Conservation (phyloP, 2,113 vertebrate genomes). For the Ranitomeya variabilis region DNA sequence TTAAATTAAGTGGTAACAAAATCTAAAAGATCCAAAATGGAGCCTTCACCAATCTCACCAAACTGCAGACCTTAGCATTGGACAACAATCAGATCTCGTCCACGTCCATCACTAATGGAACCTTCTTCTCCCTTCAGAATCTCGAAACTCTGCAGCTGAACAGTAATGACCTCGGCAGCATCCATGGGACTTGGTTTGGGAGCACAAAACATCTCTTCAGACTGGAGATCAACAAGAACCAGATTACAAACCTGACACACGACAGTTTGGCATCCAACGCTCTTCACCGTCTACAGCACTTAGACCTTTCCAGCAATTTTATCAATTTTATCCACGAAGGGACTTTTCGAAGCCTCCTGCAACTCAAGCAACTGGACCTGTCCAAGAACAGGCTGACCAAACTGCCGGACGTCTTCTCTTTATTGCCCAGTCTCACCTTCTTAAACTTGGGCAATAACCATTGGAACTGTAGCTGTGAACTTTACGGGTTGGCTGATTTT, state of each 20-base stretch:
- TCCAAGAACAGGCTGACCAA: conserved; percentile 75
- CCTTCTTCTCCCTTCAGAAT: conserved; percentile 70
- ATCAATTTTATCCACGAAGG: conserved; percentile 70
- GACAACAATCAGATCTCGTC: conserved; percentile 76
- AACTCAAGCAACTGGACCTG: conserved; percentile 73
- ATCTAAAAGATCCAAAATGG: conserved; percentile 68
- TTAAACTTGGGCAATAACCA: conserved; percentile 76
- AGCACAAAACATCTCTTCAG: conserved; percentile 66
- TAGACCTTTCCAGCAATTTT: conserved; percentile 80
- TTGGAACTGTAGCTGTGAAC: conserved; percentile 80
- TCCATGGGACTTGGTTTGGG: conserved; percentile 71
- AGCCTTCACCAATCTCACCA: conserved; percentile 70
- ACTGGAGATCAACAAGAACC: conserved; percentile 77
- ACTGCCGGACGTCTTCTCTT: conserved; percentile 71
- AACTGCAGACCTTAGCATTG: conserved; percentile 71
- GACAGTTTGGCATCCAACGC: conserved; percentile 67
- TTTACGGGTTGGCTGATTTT: conserved; percentile 70
- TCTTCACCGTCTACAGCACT: conserved; percentile 70
- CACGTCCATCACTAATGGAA: conserved; percentile 66
- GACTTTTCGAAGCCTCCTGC: conserved; percentile 69
- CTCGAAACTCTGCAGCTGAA: conserved; percentile 73
- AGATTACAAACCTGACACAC: conserved; percentile 69
- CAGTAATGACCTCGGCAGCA: conserved; percentile 66
- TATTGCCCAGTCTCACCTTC: conserved; percentile 70
- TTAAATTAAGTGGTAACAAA: conserved; percentile 75